Base-by-base conservation (phyloP, 2,113 vertebrate genomes). In the Athene noctua region DNA sequence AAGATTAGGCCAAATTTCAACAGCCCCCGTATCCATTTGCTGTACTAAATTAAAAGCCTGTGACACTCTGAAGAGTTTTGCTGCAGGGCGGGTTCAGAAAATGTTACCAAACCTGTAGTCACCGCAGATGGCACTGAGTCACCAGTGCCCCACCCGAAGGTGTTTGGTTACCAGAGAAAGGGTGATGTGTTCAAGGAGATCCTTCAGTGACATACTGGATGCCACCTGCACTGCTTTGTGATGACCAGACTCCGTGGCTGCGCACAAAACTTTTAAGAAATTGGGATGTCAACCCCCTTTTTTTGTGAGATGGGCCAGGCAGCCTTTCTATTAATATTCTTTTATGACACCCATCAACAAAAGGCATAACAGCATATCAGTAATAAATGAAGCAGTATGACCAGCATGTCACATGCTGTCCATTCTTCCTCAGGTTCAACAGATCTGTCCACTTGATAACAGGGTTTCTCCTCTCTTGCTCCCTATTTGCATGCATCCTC, bases 51-150 rank as follows among this genome's bases (percentile, higher is more conserved):
- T 74, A 94, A 92, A 93, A 72, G 61, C 52, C 21, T 63, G 68
- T 44, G 46, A 88, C 52, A 36, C 29, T 78, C 40, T 16, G 72
- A 86, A 90, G 68, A 25, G 34, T 92, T 92, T 95, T 79, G 61
- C 74, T 85, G 68, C 72, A 84, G 83, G 52, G 65, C 34, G 7
- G 21, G 77, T 75, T 94, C 83, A 94, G 94, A 95, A 92, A 97
- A 97, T 82, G 92, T 58, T 75, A 93, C 96, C 95, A 86, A 96
- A 97, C 95, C 94, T 87, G 95, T 77, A 92, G 86, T 47, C 61
- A 63, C 27, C 0, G 1, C 70, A 88, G 92, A 71, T 86, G 88
- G 86, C 77, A 40, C 83, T 65, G 94, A 94, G 77, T 91, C 88
- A 95, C 0, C 1, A 72, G 40, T 52, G 59, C 95, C 34, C 0